A percentile compares a stretch with the other conserved stretches of the same genome.
phyloP scores from a whole-genome alignment of 2,888 invertebrate species.

The Himalopsyche anomala region DNA sequence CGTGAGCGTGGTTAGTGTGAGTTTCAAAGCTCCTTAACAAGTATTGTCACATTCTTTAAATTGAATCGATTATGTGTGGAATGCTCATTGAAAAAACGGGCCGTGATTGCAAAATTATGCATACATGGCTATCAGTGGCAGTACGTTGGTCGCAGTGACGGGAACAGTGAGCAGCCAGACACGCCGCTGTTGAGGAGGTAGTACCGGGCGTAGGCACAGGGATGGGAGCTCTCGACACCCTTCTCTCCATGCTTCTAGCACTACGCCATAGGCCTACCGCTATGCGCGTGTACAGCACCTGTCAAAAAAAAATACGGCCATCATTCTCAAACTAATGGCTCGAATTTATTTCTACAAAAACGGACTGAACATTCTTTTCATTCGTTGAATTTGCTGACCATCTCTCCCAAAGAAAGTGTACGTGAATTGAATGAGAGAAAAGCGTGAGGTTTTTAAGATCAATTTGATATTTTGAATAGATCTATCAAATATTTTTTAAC shows the following conservation, averaged over 20 bases:
- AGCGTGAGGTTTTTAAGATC: neutral
- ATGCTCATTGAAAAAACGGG: neutral
- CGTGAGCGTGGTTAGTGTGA: neutral
- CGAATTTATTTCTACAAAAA: neutral
- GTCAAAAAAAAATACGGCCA: constrained; percentile 64
- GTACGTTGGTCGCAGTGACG: constrained; percentile 46
- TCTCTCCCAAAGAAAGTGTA: neutral
- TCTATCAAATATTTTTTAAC: neutral
- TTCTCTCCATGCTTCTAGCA: constrained; percentile 75
- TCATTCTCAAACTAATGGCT: constrained; percentile 23
- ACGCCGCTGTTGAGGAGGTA: constrained; percentile 20
- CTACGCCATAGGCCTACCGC: constrained; percentile 84
- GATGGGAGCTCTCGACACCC: constrained; percentile 68
- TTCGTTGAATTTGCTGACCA: neutral
- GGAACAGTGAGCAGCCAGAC: constrained; percentile 44
- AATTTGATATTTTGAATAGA: neutral
- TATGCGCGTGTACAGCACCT: constrained; percentile 82
- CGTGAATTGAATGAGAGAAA: neutral
- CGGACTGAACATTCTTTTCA: neutral
- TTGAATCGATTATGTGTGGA: neutral
- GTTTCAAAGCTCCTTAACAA: neutral
- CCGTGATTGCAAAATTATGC: neutral
- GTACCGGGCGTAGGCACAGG: neutral
- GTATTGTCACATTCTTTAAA: neutral
- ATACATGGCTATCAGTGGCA: constrained; percentile 50